Evolutionary conservation across 2,113 vertebrate genomes (phyloP).

Genomic region (Candoia aspera): DNA sequence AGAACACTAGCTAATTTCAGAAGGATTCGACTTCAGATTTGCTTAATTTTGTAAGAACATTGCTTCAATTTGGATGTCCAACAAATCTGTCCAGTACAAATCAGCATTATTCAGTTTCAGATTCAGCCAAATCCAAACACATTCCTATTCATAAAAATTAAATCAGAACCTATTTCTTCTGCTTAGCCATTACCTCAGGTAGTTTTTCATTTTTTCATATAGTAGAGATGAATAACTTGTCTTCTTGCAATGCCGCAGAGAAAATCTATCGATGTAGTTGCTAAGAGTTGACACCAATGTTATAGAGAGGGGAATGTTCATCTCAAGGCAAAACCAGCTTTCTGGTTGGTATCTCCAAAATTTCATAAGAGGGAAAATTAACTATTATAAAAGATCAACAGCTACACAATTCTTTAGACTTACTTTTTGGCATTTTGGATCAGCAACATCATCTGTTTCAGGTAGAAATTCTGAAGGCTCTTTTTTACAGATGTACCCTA

Average conservation of each 20-base stretch:
- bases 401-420: constrained; percentile 57
- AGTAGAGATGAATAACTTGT: not conserved
- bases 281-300: not conserved
- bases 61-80: not conserved
- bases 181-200: not conserved
- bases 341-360: not conserved
- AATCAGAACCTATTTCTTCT: not conserved
- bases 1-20: no score
- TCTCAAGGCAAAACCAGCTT: not conserved
- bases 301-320: not conserved
- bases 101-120: not conserved
- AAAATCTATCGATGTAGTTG: not conserved
- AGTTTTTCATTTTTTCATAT: not conserved
- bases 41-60: not conserved
- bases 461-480: constrained; percentile 72
- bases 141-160: not conserved
- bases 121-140: not conserved
- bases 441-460: constrained; percentile 60
- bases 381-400: not conserved
- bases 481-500: constrained; percentile 88
- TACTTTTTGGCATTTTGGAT: constrained; percentile 83
- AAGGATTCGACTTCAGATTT: not conserved
- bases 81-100: not conserved
- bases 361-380: not conserved
- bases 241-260: not conserved